A percentile compares a stretch with the other conserved stretches of the same genome.
These are phyloP conservation scores for Radopholus similis DNA, from an alignment of 1,140 invertebrate genomes.

Conservation along the genomic window DNA sequence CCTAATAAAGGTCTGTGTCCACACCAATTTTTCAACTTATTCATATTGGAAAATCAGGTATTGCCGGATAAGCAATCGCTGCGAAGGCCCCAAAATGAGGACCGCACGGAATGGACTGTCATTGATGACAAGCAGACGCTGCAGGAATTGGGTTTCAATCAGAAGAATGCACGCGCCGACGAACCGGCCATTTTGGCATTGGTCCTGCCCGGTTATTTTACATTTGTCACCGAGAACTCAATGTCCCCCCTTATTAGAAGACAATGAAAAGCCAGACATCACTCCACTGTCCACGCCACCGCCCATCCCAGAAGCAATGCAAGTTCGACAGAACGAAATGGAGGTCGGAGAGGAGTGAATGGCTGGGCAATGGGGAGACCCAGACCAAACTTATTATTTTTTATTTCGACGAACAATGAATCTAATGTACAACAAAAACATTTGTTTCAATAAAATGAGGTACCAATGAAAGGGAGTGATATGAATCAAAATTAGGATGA, in stretches of 20 bases:
- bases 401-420: no score
- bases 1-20: conserved; percentile 34
- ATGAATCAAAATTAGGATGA: not conserved
- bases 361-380: no score
- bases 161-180: conserved; percentile 45
- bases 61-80: conserved; percentile 30
- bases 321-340: conserved; percentile 10
- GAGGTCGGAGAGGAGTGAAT: conserved; percentile 8
- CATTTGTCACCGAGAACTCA: not conserved
- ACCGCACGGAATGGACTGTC: conserved; percentile 30
- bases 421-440: no score
- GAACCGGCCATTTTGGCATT: conserved; percentile 39
- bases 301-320: conserved; percentile 34
- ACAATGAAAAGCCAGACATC: conserved; percentile 4
- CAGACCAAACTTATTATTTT: no score
- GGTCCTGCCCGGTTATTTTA: conserved; percentile 30
- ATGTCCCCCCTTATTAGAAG: conserved; percentile 8
- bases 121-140: conserved; percentile 41
- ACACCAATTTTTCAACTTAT: not conserved
- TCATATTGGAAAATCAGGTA: not conserved
- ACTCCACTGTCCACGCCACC: conserved; percentile 24
- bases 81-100: conserved; percentile 22
- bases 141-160: conserved; percentile 34
- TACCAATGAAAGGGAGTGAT: not conserved
- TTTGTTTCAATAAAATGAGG: no score